phyloP scores from a whole-genome alignment of 1,140 invertebrate genomes.

The Drosophila elegans region DNA sequence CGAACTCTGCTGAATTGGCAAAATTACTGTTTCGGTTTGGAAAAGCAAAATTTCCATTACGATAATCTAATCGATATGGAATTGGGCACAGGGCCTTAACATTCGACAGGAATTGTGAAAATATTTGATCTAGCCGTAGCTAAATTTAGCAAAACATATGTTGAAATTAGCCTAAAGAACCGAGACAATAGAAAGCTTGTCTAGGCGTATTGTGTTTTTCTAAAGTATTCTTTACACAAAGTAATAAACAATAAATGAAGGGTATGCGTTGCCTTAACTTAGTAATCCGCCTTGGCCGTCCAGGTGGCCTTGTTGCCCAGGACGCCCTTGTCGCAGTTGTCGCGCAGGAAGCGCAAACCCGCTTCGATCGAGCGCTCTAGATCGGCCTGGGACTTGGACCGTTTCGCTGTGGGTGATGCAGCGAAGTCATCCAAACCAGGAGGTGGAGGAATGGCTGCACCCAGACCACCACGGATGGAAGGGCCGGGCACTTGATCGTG shows the following conservation, averaged over 20 bases:
- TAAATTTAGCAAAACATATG: constrained; percentile 29
- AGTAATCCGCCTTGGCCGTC: constrained; percentile 83
- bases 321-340: constrained; percentile 87
- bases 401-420: constrained; percentile 45
- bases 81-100: not conserved
- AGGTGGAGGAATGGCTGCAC: constrained; percentile 88
- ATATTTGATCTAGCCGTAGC: constrained; percentile 15
- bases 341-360: constrained; percentile 88
- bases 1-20: not conserved
- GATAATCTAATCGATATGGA: no score
- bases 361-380: constrained; percentile 88
- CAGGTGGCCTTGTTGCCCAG: constrained; percentile 72
- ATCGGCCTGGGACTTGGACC: constrained; percentile 70
- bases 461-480: constrained; percentile 37
- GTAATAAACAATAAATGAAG: constrained; percentile 47
- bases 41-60: not conserved
- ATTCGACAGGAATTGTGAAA: constrained; percentile 10
- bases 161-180: constrained; percentile 29
- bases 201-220: constrained; percentile 47
- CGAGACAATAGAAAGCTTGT: constrained; percentile 46
- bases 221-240: constrained; percentile 59
- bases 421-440: constrained; percentile 88
- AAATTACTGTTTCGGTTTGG: no score
- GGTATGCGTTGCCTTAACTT: constrained; percentile 1
- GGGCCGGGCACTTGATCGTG: constrained; percentile 44